Conservation (phyloP, 2,888 invertebrate genomes). For the Cancer borealis region DNA sequence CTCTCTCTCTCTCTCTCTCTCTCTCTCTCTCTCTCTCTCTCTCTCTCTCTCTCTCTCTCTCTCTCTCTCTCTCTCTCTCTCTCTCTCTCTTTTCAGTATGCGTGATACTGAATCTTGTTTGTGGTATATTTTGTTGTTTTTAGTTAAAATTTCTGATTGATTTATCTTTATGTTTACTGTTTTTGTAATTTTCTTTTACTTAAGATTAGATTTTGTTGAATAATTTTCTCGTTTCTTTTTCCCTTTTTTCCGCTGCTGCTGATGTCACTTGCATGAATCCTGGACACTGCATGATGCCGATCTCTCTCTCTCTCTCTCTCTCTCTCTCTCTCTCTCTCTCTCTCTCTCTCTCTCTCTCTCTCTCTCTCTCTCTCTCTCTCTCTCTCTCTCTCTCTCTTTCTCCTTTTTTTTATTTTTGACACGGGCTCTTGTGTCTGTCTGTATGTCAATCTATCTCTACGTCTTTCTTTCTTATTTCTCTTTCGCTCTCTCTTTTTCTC, state of each 20-base stretch:
- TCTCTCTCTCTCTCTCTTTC: background rate
- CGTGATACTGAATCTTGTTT: background rate
- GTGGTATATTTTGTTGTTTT: background rate
- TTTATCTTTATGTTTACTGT: background rate
- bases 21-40: conserved; percentile 15
- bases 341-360: background rate
- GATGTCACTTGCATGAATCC: background rate
- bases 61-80: background rate
- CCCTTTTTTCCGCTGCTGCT: background rate
- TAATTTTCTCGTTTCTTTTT: background rate
- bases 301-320: background rate
- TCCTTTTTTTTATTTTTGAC: background rate
- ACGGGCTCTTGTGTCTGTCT: background rate
- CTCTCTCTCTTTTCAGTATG: background rate
- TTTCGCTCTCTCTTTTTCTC: background rate
- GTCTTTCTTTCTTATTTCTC: background rate
- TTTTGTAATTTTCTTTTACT: background rate
- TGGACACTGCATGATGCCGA: background rate
- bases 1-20: background rate
- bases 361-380: conserved; percentile 16
- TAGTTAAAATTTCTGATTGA: background rate
- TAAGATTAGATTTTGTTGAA: background rate
- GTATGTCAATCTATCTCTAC: background rate
- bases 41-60: background rate
- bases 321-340: background rate